A percentile compares a stretch with the other conserved stretches of the same genome.
phyloP scores from a whole-genome alignment of 2,888 invertebrate species.

The Merodon equestris region DNA sequence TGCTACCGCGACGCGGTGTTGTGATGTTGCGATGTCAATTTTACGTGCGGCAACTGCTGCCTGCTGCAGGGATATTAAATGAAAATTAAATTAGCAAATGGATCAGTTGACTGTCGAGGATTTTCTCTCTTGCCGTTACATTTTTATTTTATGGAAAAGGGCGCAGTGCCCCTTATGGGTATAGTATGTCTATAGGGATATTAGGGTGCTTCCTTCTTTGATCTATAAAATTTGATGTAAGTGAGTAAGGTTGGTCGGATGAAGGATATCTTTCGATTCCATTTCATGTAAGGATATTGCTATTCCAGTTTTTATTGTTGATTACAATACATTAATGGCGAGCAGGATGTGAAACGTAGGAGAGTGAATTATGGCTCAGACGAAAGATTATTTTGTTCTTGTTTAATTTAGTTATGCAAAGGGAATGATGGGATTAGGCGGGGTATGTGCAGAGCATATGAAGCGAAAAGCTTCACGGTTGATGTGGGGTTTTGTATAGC shows the following conservation, averaged over 20 bases:
- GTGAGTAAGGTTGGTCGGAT: not conserved
- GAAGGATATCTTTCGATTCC: constrained; percentile 39
- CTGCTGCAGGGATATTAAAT: constrained; percentile 56
- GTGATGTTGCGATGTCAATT: constrained; percentile 16
- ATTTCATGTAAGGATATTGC: constrained; percentile 44
- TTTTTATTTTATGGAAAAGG: constrained; percentile 23
- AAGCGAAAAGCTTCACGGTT: constrained; percentile 59
- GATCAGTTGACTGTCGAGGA: constrained; percentile 44
- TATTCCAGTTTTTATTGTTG: constrained; percentile 53
- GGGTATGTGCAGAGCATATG: constrained; percentile 32
- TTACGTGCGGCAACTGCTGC: not conserved
- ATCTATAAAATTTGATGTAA: constrained; percentile 33
- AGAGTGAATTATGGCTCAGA: constrained; percentile 30
- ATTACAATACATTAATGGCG: constrained; percentile 53
- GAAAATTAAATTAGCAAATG: constrained; percentile 65
- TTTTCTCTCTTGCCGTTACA: constrained; percentile 8
- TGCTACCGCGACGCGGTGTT: constrained; percentile 29
- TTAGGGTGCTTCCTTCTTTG: constrained; percentile 30
- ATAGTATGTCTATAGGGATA: too few relatives aligned
- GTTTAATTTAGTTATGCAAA: constrained; percentile 41
- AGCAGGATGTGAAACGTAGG: constrained; percentile 16
- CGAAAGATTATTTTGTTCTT: constrained; percentile 40
- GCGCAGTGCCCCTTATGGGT: not conserved
- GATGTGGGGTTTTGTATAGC: constrained; percentile 35
- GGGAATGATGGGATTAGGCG: constrained; percentile 27